Percentiles rank a stretch among this genome's conserved stretches.
Conservation (phyloP, 2,888 invertebrate genomes). For the Nomada fucata region DNA sequence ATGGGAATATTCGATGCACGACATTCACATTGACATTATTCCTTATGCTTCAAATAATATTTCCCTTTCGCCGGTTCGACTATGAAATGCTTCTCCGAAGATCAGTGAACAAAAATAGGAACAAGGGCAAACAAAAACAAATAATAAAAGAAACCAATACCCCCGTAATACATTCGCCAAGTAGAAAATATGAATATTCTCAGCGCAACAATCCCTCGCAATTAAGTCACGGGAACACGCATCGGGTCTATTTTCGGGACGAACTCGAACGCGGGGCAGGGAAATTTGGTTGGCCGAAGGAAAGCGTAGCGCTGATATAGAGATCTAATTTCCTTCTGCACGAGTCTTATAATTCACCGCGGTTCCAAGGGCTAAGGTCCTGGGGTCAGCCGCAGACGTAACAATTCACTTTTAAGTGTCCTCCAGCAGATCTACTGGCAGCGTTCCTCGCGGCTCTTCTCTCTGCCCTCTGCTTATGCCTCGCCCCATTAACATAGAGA, state of each 20-base stretch:
- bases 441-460: slow-evolving; percentile 69
- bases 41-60: too few relatives aligned
- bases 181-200: slow-evolving; percentile 15
- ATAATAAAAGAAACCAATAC: too few relatives aligned
- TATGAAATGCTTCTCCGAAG: too few relatives aligned
- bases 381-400: slow-evolving; percentile 84
- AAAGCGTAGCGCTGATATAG: slow-evolving; percentile 56
- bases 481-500: slow-evolving; percentile 83
- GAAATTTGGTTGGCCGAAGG: slow-evolving; percentile 45
- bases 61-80: too few relatives aligned
- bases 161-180: too few relatives aligned
- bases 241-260: not conserved
- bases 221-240: slow-evolving; percentile 16
- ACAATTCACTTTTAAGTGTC: slow-evolving; percentile 84
- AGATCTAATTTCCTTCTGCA: slow-evolving; percentile 69
- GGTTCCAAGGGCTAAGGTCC: slow-evolving; percentile 75
- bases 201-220: slow-evolving; percentile 7
- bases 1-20: too few relatives aligned
- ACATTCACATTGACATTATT: too few relatives aligned
- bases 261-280: not conserved
- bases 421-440: slow-evolving; percentile 79
- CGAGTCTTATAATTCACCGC: slow-evolving; percentile 78
- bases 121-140: too few relatives aligned
- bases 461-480: slow-evolving; percentile 55
- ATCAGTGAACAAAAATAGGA: too few relatives aligned